These are phyloP conservation scores for Knipowitschia caucasica DNA, from an alignment of 2,797 vertebrate genomes.

Conservation along the genomic window DNA sequence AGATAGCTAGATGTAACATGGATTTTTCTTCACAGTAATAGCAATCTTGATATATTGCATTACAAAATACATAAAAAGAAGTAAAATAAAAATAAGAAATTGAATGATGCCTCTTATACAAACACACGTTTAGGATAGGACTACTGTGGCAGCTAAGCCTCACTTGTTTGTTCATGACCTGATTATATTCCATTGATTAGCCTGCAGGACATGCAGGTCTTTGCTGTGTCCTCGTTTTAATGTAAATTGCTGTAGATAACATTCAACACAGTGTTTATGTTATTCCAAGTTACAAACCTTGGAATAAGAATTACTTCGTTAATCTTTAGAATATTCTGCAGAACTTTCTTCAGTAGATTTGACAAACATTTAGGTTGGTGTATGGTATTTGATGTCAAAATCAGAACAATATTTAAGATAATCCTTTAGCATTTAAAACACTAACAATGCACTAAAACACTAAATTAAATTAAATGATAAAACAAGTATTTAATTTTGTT, in stretches of 20 bases:
- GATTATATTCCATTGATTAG: conserved; percentile 68
- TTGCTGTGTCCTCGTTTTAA: conserved; percentile 46
- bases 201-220: conserved; percentile 45
- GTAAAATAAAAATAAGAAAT: too few species aligned
- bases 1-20: too few species aligned
- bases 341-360: too few species aligned
- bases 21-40: background rate
- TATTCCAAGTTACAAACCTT: background rate
- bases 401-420: too few species aligned
- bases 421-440: too few species aligned
- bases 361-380: background rate
- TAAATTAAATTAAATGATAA: too few species aligned
- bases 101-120: too few species aligned
- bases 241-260: conserved; percentile 26
- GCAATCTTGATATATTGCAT: background rate
- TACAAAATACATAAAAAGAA: too few species aligned
- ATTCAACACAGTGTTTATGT: conserved; percentile 18
- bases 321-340: background rate
- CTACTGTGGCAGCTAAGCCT: conserved; percentile 27
- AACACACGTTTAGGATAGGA: background rate
- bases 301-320: background rate
- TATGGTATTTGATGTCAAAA: too few species aligned
- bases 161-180: conserved; percentile 47
- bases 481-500: too few species aligned
- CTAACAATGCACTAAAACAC: too few species aligned